Evolutionary conservation across 2,113 vertebrate species (phyloP).

Genomic region (Ophiodon elongatus): DNA sequence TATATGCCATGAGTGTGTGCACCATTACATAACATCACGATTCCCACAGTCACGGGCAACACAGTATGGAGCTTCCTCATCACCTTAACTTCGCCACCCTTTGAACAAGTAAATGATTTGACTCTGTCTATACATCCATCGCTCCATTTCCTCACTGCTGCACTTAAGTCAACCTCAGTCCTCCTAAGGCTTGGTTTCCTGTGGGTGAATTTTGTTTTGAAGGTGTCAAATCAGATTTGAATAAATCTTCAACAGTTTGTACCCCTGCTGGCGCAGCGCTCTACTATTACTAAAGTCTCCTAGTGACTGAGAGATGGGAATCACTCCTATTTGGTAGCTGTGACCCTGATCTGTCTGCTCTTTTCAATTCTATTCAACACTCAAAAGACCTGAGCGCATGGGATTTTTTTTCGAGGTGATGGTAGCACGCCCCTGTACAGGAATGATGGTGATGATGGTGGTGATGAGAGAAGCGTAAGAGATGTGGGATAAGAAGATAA

Average conservation of each 20-base stretch:
- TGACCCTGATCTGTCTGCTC: conserved; percentile 51
- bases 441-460: neutral
- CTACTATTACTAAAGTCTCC: neutral
- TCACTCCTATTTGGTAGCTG: conserved; percentile 30
- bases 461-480: conserved; percentile 20
- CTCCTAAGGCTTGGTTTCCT: neutral
- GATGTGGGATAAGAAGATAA: conserved; percentile 19
- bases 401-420: conserved; percentile 24
- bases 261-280: neutral
- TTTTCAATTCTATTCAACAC: neutral
- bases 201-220: conserved; percentile 1
- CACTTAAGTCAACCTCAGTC: neutral
- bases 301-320: conserved; percentile 2
- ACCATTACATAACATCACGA: conserved; percentile 48
- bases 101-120: neutral
- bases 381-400: conserved; percentile 16
- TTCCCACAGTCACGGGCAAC: conserved; percentile 44
- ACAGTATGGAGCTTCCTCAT: conserved; percentile 33
- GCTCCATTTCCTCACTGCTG: neutral
- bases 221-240: neutral
- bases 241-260: neutral
- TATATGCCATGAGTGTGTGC: conserved; percentile 25
- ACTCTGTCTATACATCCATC: neutral
- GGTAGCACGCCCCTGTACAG: neutral
- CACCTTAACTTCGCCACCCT: conserved; percentile 17